Base-by-base conservation (phyloP, 2,797 vertebrate species). In the Sphenodon punctatus region DNA sequence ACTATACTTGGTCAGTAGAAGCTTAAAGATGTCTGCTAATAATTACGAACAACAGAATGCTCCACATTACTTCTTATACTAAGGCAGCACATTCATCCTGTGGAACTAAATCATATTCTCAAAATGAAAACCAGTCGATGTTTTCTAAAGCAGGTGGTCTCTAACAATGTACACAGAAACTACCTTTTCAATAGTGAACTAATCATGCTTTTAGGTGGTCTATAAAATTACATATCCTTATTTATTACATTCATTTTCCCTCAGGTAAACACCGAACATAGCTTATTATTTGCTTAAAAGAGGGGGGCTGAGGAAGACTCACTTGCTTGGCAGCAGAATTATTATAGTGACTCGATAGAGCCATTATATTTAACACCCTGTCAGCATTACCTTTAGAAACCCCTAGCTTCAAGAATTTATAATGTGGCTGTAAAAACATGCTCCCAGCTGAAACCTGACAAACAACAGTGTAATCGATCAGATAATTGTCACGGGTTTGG, bases 381-480 rank as follows among this genome's bases (percentile, higher is more conserved):
- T 27, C 27, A 36, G 30, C 41, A 67, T 71, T 48, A 75, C 41
- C 65, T 70, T 78, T 82, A 82, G 83, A 85, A 84, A 78, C 81
- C 38, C 25, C 45, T 41, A 3, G 83, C 75, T 75, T 65, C 69
- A 69, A 73, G 85, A 92, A 90, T 85, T 87, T 86, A 70, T 56
- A 76, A 75, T 45, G 48, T 45, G 11, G 38, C 34, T 69, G 5
- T 76, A 88, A 89, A 70, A 32, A 46, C 30, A 58, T 14, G 65
- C 48, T 30, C 55, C 46, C n/a, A 9, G 27, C 30, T 83, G 49
- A 59, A 79, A 77, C 55, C 67, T 77, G 53, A 63, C 75, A 82
- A 64, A 74, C 55, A 75, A 67, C 27, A 5, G 63, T 75, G 43
- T 23, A 74, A 78, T 4, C 59, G 64, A 36, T 41, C 7, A 13